Conservation (phyloP, 2,113 vertebrate species). For the Zapornia atra region DNA sequence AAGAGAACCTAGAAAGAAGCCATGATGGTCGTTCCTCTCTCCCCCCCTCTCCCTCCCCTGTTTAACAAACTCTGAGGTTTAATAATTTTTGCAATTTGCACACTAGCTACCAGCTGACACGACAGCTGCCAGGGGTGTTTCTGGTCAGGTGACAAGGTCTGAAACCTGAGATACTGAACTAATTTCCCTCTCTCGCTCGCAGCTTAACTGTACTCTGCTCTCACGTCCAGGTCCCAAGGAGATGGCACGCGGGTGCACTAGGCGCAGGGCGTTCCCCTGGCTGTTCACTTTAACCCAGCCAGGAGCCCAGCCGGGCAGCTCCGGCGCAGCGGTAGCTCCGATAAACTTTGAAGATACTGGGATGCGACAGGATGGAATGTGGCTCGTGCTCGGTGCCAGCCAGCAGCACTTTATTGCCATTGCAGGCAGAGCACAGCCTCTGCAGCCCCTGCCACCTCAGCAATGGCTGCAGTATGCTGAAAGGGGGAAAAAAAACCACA, state of each 20-base stretch:
- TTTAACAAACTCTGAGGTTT: neutral
- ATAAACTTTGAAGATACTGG: neutral
- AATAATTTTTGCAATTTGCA: neutral
- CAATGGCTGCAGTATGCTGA: neutral
- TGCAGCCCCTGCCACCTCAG: neutral
- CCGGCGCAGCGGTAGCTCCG: neutral
- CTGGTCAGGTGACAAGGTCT: neutral
- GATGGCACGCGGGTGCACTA: neutral
- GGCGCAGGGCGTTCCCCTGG: neutral
- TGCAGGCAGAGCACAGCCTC: constrained; percentile 26
- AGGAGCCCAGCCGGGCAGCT: neutral
- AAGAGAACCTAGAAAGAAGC: neutral
- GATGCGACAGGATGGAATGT: neutral
- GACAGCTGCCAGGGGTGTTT: neutral
- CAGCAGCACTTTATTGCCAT: neutral
- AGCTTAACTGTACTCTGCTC: neutral
- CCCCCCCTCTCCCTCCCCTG: neutral
- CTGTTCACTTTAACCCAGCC: neutral
- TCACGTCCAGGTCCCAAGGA: neutral
- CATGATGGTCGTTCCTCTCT: neutral
- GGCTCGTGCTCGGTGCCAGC: neutral
- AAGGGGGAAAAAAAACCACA: neutral
- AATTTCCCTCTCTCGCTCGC: constrained; percentile 2
- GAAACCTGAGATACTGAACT: neutral
- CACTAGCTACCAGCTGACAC: neutral